A percentile compares a stretch with the other conserved stretches of the same genome.
Conservation (phyloP, 2,888 invertebrate genomes). For the Microplitis deprimator region DNA sequence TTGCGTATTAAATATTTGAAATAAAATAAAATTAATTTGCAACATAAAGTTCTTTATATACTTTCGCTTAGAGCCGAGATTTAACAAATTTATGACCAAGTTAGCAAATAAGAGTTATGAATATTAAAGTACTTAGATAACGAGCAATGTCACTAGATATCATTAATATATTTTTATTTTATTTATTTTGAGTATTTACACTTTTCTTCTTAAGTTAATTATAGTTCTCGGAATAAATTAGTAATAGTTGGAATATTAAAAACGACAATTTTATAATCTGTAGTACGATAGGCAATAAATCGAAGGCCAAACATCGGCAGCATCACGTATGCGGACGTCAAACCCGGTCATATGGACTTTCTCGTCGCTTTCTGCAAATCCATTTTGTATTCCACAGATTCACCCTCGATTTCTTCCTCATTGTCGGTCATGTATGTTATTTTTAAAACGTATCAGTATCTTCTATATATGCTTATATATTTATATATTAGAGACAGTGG, state of each 20-base stretch:
- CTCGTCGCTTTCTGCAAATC: constrained; percentile 62
- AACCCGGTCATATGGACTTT: constrained; percentile 58
- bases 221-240: neutral
- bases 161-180: neutral
- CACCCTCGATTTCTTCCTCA: constrained; percentile 59
- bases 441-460: constrained; percentile 20
- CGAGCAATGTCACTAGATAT: neutral
- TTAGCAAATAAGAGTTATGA: neutral
- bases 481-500: constrained; percentile 22
- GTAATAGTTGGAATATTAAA: neutral
- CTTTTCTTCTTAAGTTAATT: neutral
- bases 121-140: neutral
- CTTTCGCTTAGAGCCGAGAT: neutral
- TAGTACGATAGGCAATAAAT: neutral
- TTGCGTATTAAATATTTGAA: too few relatives aligned
- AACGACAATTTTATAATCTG: neutral
- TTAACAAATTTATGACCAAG: neutral
- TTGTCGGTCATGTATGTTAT: constrained; percentile 36
- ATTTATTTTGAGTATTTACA: neutral
- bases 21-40: too few relatives aligned
- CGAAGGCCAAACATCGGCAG: constrained; percentile 37
- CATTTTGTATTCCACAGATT: constrained; percentile 63
- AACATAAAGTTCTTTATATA: neutral
- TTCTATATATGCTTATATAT: neutral
- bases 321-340: constrained; percentile 53